Conservation (phyloP, 1,140 invertebrate species). For the Monochamus saltuarius region DNA sequence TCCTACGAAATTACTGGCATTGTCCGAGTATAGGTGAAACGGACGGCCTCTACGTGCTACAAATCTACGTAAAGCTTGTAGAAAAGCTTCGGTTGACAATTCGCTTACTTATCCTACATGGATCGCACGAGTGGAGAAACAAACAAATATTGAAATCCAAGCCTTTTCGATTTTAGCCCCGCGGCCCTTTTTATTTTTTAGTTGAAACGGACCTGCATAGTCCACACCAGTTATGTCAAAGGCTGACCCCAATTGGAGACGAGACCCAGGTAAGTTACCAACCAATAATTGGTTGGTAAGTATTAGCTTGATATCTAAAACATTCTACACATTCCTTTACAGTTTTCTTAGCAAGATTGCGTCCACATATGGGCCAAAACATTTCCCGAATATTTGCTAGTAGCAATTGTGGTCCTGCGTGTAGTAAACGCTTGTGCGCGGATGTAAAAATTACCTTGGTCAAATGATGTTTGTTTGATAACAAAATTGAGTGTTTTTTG, state of each 20-base stretch:
- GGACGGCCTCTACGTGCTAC: slow-evolving; percentile 31
- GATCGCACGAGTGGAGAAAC: slow-evolving; percentile 29
- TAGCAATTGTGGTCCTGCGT: too few relatives aligned
- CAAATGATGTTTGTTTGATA: too few relatives aligned
- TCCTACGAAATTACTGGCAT: slow-evolving; percentile 42
- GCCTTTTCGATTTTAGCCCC: slow-evolving; percentile 30
- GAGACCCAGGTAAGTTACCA: background rate
- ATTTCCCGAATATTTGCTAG: too few relatives aligned
- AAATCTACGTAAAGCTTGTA: slow-evolving; percentile 37
- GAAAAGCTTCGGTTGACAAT: slow-evolving; percentile 34
- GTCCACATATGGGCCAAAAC: slow-evolving; percentile 24
- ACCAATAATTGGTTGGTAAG: slow-evolving; percentile 25
- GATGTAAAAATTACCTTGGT: too few relatives aligned
- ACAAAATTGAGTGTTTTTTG: too few relatives aligned
- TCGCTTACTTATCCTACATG: slow-evolving; percentile 41
- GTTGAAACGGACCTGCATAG: slow-evolving; percentile 41
- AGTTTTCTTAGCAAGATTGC: slow-evolving; percentile 25
- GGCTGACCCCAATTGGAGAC: slow-evolving; percentile 22
- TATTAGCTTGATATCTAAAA: too few relatives aligned
- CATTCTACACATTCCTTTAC: slow-evolving; percentile 25
- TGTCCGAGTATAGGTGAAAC: slow-evolving; percentile 38
- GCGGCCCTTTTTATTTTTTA: slow-evolving; percentile 15
- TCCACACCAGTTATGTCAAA: slow-evolving; percentile 42
- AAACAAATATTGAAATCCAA: slow-evolving; percentile 31
- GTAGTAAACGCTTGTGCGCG: too few relatives aligned